A percentile compares a stretch with the other conserved stretches of the same genome.
phyloP scores from a whole-genome alignment of 2,113 vertebrate genomes.

The Plestiodon gilberti region DNA sequence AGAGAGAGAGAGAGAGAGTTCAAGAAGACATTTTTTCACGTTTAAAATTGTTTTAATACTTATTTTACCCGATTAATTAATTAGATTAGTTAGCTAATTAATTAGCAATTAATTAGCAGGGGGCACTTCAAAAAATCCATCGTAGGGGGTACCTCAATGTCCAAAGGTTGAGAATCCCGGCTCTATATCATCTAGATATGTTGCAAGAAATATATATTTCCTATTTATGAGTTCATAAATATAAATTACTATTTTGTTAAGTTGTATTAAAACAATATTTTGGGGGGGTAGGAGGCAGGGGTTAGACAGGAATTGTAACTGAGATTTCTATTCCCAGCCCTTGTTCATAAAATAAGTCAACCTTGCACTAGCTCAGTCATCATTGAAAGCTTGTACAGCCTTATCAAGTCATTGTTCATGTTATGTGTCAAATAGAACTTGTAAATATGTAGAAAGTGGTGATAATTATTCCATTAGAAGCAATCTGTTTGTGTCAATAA shows the following conservation, averaged over 20 bases:
- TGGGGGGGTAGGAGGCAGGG: not conserved
- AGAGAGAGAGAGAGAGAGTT: no score
- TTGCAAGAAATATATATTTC: accelerated
- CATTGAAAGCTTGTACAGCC: not conserved
- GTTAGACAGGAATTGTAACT: not conserved
- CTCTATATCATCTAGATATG: not conserved
- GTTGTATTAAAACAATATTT: not conserved
- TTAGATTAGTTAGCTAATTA: no score
- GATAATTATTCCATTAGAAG: not conserved
- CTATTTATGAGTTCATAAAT: not conserved
- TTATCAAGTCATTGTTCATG: not conserved
- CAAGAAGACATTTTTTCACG: no score
- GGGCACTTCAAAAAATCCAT: no score
- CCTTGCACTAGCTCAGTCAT: not conserved
- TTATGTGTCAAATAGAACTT: not conserved
- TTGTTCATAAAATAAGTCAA: not conserved
- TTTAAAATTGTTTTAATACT: no score
- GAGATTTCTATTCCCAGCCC: not conserved
- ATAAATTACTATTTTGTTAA: not conserved
- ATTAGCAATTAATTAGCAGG: no score
- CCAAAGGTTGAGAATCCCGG: no score
- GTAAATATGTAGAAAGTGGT: not conserved
- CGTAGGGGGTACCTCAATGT: no score
- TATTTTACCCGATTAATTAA: no score
- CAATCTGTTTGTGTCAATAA: not conserved